Evolutionary conservation across 2,888 invertebrate species (phyloP).

Genomic region (Polymixis flavicincta): DNA sequence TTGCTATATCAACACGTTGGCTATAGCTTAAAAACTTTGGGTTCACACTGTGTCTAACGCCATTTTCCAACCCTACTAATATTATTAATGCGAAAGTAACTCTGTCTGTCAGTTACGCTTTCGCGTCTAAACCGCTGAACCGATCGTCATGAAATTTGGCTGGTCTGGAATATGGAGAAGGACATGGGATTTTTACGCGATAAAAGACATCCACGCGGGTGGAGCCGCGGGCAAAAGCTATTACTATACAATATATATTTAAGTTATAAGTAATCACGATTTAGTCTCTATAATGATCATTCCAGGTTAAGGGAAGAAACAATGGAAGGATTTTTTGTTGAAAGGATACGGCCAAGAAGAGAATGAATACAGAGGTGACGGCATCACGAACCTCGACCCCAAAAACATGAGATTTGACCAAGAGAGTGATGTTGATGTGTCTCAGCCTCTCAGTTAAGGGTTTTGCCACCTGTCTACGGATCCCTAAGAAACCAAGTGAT

Average conservation of each 20-base stretch:
- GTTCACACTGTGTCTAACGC: not conserved
- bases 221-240: no score
- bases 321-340: not conserved
- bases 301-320: not conserved
- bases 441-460: no score
- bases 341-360: not conserved
- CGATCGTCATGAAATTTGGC: no score
- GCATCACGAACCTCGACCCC: no score
- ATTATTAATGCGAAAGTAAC: no score
- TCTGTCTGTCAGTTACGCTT: no score
- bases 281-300: not conserved
- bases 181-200: no score
- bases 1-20: not conserved
- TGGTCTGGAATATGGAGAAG: no score
- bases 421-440: not conserved
- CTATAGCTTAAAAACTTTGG: not conserved
- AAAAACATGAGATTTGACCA: no score
- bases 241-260: not conserved
- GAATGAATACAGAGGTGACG: no score
- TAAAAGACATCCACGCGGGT: no score
- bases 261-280: not conserved
- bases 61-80: not conserved
- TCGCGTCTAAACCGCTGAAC: no score
- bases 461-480: not conserved
- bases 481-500: constrained; percentile 67